Evolutionary conservation across 2,113 vertebrate genomes (phyloP), one percentile per base, ranked within the genome.

Genomic region (Austrofundulus limnaeus): DNA sequence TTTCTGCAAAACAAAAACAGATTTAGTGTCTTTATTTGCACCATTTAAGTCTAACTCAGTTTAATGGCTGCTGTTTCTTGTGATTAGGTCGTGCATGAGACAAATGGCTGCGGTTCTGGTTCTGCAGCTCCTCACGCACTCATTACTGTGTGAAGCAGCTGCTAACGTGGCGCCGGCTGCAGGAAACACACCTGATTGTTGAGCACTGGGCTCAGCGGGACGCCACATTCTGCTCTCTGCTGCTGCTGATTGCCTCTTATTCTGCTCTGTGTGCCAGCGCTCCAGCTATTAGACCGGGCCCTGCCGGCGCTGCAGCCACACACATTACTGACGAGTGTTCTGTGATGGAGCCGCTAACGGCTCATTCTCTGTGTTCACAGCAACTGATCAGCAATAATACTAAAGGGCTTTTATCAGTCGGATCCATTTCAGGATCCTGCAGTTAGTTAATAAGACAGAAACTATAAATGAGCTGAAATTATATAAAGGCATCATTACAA

Each of bases 151-250:
- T n/a, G 10, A 37, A 53, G 20, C 51, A 53, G 51, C 28, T 34
- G 21, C 10, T n/a, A 39, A 55, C 37, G 8, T 2, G 2, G n/a
- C 13, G 0, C 2, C 8, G 15, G 25, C 50, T 19, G 37, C 49
- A 48, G 23, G n/a, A 50, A 57, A 42, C 51, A 53, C 61, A 61
- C 61, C 56, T 59, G 47, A 70, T 43, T 60, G 61, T 19, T 25
- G 20, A 20, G 63, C 47, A 41, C 48, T 28, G 24, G 13, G 48
- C 52, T 50, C 65, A 41, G 51, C 51, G 16, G 39, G 65, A 61
- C 41, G 5, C 20, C 19, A 2, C 16, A 10, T n/a, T 52, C 17
- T 14, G 17, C 49, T 16, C 41, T 42, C 41, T 42, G 42, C 42
- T 45, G 42, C 42, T 19, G 42, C 42, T 45, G 42, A 55, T 55